Conservation (phyloP, 2,113 vertebrate species). For the Rhegmatorhina hoffmannsi region DNA sequence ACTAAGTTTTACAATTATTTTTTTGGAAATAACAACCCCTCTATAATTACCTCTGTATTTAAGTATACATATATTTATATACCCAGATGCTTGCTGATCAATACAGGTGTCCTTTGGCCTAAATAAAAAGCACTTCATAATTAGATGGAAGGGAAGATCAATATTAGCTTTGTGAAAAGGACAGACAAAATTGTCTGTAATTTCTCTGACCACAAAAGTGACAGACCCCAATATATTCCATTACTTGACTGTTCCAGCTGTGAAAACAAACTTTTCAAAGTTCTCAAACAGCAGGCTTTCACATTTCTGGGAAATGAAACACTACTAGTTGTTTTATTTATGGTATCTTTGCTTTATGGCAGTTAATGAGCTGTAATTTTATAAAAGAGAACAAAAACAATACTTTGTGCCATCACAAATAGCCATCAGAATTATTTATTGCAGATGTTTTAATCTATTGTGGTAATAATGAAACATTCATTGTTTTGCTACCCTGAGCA, state of each 20-base stretch:
- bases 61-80: not conserved
- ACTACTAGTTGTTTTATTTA: slow-evolving; percentile 69
- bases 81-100: not conserved
- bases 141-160: not conserved
- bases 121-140: not conserved
- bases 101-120: not conserved
- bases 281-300: slow-evolving; percentile 67
- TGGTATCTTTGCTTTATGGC: slow-evolving; percentile 59
- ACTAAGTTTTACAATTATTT: not conserved
- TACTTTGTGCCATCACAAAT: slow-evolving; percentile 67
- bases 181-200: not conserved
- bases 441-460: slow-evolving; percentile 73
- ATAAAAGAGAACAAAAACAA: slow-evolving; percentile 68
- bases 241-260: slow-evolving; percentile 64
- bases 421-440: slow-evolving; percentile 72
- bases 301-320: slow-evolving; percentile 72
- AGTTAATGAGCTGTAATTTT: slow-evolving; percentile 66
- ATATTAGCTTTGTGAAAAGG: not conserved
- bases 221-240: slow-evolving; percentile 45
- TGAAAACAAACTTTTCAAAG: slow-evolving; percentile 70
- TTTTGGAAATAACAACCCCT: not conserved
- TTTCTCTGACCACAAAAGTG: slow-evolving; percentile 19
- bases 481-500: slow-evolving; percentile 70
- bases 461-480: slow-evolving; percentile 67
- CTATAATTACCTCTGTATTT: not conserved